phyloP scores from a whole-genome alignment of 1,140 invertebrate genomes.

The Oryctes rhinoceros region DNA sequence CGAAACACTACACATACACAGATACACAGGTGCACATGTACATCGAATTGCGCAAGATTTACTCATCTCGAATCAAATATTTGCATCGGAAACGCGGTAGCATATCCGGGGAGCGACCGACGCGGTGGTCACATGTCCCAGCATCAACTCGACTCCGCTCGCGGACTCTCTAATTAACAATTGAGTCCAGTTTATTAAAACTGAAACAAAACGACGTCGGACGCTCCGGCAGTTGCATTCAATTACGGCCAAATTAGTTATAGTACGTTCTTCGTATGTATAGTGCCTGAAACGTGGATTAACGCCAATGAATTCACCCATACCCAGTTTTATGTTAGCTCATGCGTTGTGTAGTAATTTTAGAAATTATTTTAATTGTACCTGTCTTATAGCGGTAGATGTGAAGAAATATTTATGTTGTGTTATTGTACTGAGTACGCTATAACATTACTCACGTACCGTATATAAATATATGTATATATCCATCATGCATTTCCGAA shows the following conservation, averaged over 20 bases:
- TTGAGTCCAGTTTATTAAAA: slow-evolving; percentile 33
- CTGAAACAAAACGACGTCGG: neutral
- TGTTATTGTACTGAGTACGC: no score
- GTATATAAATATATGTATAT: no score
- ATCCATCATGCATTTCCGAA: no score
- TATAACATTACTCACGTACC: no score
- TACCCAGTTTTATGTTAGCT: no score
- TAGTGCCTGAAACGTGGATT: no score
- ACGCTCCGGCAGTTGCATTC: neutral
- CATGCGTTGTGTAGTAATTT: no score
- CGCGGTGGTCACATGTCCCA: neutral
- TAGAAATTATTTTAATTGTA: no score
- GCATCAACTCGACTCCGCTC: neutral
- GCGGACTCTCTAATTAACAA: slow-evolving; percentile 28
- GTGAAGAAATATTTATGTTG: no score
- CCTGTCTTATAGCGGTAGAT: no score
- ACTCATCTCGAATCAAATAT: neutral
- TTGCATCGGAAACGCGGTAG: slow-evolving; percentile 3
- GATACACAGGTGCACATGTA: neutral
- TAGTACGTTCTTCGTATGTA: neutral
- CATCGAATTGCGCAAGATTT: neutral
- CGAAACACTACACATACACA: neutral
- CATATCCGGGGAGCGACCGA: neutral
- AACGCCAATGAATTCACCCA: no score
- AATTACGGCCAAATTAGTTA: neutral